These are phyloP conservation scores for Neuroterus valhalla DNA, from an alignment of 1,140 invertebrate genomes.

Conservation along the genomic window DNA sequence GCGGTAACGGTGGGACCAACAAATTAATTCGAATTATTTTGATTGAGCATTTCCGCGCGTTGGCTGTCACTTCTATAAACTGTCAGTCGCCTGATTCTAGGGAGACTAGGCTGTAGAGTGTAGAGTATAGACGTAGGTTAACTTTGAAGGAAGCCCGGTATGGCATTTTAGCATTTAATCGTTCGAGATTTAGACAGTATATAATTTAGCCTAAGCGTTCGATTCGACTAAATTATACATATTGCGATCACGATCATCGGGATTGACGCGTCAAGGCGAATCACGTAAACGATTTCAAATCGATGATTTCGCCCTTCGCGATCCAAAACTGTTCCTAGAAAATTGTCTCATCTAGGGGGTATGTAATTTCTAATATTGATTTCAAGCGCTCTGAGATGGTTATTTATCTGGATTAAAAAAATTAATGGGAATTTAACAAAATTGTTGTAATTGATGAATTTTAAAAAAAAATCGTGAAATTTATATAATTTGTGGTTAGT, in stretches of 20 bases:
- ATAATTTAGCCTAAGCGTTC: slow-evolving; percentile 49
- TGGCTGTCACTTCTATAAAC: slow-evolving; percentile 55
- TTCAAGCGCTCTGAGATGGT: too few species aligned
- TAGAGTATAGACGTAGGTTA: slow-evolving; percentile 52
- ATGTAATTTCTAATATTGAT: too few species aligned
- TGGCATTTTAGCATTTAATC: slow-evolving; percentile 63
- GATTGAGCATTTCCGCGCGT: slow-evolving; percentile 63
- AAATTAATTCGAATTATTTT: slow-evolving; percentile 69
- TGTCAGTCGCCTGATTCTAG: slow-evolving; percentile 43
- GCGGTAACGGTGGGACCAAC: slow-evolving; percentile 34
- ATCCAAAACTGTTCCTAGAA: background rate
- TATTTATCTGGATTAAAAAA: too few species aligned
- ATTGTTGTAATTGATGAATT: too few species aligned
- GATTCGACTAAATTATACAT: slow-evolving; percentile 16
- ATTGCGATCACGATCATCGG: background rate
- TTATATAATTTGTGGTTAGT: too few species aligned
- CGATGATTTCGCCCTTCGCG: background rate
- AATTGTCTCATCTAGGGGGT: too few species aligned
- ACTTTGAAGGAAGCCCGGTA: slow-evolving; percentile 57
- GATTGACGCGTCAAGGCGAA: slow-evolving; percentile 17
- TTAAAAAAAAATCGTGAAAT: too few species aligned
- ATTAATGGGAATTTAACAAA: too few species aligned
- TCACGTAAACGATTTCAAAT: background rate
- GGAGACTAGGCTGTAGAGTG: slow-evolving; percentile 31
- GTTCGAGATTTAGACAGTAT: slow-evolving; percentile 45